Base-by-base conservation (phyloP, 2,888 invertebrate species). In the Azorinus chamasolen region DNA sequence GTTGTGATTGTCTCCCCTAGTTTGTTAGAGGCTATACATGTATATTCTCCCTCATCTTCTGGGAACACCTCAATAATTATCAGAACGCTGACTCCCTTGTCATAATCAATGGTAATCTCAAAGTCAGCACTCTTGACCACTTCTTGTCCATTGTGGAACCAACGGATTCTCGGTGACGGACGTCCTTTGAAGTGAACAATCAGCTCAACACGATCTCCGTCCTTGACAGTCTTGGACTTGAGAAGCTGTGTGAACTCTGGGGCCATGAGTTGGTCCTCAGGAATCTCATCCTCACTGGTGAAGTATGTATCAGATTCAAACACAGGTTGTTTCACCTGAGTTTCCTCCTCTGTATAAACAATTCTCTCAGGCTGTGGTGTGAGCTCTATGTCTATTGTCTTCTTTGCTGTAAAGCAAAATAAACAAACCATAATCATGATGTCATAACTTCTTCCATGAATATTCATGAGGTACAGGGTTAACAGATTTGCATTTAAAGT, bases 1-100 rank as follows among this genome's bases (percentile, higher is more conserved):
- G 96, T 94, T 95, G 98, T 98, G 12, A 98, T 97, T 12, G 98
- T 98, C 94, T 98, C 98, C 73, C 99, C 99, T 91, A 97, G 97
- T 91, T 97, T 88, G 84, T 94, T 94, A 41, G 89, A 91, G 25
- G 97, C 97, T 37, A 97, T 95, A 92, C 98, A 98, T 93, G 97
- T 98, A 94, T 99, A 99, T 79, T 96, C 96, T 16, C 99, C 99
- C 92, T 99, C 99, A 92, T 99, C 99, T 94, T 99, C 99, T 24
- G 99, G 98, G 95, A 98, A 98, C n/a, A 98, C 98, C 94, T 99
- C 98, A 10, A 97, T 96, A 89, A 99, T 97, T 90, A 96, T 96
- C 76, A 99, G 94, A 50, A 96, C 96, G 91, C 96, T 97, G 85
- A 95, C 95, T 25, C 98, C 97, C 25, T 96, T 97, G 79, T 97